These are phyloP conservation scores for Hipposideros larvatus DNA, from an alignment of 2,797 vertebrate genomes.

Conservation along the genomic window DNA sequence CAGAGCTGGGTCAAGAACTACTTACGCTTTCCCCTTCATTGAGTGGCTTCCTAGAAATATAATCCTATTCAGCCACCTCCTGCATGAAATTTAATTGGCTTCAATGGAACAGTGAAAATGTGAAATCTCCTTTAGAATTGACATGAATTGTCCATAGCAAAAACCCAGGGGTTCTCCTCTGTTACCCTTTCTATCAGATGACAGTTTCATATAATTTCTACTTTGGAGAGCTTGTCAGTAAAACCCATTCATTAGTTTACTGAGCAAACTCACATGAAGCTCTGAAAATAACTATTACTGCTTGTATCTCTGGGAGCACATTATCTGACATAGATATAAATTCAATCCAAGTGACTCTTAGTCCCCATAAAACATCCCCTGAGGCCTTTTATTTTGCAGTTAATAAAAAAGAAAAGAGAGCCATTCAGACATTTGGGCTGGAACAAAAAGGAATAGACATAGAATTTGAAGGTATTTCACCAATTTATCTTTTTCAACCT, in stretches of 20 bases:
- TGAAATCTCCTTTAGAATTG: neutral
- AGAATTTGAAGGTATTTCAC: constrained; percentile 27
- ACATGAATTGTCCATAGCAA: neutral
- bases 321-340: constrained; percentile 46
- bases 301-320: neutral
- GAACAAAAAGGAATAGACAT: constrained; percentile 11
- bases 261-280: constrained; percentile 35
- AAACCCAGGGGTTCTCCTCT: constrained; percentile 6
- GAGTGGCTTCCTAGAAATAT: constrained; percentile 45
- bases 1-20: neutral
- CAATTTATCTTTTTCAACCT: constrained; percentile 27
- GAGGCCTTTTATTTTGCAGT: constrained; percentile 45
- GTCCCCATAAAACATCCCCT: neutral
- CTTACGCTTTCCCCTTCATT: neutral
- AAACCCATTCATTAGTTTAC: constrained; percentile 54
- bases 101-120: neutral
- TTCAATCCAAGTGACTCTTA: neutral
- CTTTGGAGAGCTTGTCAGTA: constrained; percentile 16
- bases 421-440: constrained; percentile 29
- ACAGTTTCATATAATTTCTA: constrained; percentile 29
- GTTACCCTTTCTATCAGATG: constrained; percentile 2
- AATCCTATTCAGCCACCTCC: neutral
- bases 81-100: constrained; percentile 30
- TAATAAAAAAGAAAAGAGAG: constrained; percentile 14
- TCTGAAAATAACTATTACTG: constrained; percentile 43